Evolutionary conservation across 2,113 vertebrate species (phyloP).

Genomic region (Callospermophilus lateralis): DNA sequence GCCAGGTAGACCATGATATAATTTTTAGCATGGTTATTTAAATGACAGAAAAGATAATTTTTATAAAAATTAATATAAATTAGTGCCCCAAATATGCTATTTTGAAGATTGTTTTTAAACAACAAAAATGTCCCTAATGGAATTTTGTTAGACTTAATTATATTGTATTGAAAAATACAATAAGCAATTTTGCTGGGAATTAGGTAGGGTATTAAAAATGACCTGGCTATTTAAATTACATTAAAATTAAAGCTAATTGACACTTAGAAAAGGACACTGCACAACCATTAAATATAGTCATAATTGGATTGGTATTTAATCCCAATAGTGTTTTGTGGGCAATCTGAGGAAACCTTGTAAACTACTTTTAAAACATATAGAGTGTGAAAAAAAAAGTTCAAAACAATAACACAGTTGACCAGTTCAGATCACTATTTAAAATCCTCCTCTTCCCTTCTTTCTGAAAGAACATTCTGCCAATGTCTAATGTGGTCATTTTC

Average conservation of each 20-base stretch:
- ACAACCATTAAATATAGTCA: slow-evolving; percentile 81
- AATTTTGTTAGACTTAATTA: slow-evolving; percentile 46
- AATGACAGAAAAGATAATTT: background rate
- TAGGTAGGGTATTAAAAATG: slow-evolving; percentile 69
- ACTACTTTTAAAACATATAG: slow-evolving; percentile 61
- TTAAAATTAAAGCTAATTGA: slow-evolving; percentile 80
- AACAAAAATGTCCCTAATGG: slow-evolving; percentile 53
- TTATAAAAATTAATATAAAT: background rate
- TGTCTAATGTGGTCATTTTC: slow-evolving; percentile 79
- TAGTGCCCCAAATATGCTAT: background rate
- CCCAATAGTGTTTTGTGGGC: slow-evolving; percentile 56
- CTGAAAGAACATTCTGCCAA: slow-evolving; percentile 74
- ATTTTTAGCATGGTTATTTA: slow-evolving; percentile 14
- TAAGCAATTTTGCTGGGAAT: slow-evolving; percentile 61
- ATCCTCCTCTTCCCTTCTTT: slow-evolving; percentile 57
- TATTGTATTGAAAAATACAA: slow-evolving; percentile 65
- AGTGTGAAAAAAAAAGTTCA: slow-evolving; percentile 64
- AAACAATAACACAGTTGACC: slow-evolving; percentile 72
- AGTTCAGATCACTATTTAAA: slow-evolving; percentile 75
- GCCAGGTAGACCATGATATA: background rate
- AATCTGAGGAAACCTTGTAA: background rate
- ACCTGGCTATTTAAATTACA: slow-evolving; percentile 62
- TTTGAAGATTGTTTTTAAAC: slow-evolving; percentile 65
- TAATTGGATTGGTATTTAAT: slow-evolving; percentile 81
- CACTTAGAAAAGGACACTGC: slow-evolving; percentile 69